Evolutionary conservation across 1,140 invertebrate species (phyloP).

Genomic region (Trinorchestia longiramus): DNA sequence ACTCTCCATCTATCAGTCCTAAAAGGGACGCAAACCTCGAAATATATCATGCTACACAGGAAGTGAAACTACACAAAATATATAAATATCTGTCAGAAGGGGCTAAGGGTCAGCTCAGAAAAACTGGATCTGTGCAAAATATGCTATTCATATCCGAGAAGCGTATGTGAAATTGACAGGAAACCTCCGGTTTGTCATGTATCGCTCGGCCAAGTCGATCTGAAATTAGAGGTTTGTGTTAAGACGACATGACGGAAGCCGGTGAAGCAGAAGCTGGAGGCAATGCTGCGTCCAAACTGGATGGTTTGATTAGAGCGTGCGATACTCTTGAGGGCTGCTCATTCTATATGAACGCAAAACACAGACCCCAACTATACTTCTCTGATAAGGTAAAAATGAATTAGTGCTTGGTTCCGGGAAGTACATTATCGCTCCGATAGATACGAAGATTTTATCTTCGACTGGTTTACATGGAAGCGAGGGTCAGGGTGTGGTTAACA

Average conservation of each 20-base stretch:
- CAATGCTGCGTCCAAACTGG: background rate
- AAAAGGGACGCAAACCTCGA: background rate
- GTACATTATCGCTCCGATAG: conserved; percentile 40
- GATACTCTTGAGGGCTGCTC: background rate
- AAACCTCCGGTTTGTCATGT: background rate
- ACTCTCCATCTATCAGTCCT: background rate
- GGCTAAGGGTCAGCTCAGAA: background rate
- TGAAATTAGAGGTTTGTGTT: background rate
- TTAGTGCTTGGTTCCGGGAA: conserved; percentile 21
- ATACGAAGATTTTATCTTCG: conserved; percentile 46
- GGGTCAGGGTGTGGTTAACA: conserved; percentile 12
- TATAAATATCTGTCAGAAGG: background rate
- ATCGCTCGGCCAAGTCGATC: background rate
- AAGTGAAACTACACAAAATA: background rate
- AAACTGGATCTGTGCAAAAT: background rate
- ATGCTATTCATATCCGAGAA: background rate
- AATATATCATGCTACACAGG: background rate
- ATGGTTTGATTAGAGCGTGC: conserved; percentile 18
- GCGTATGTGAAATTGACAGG: background rate
- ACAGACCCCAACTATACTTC: conserved; percentile 12
- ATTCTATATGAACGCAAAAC: conserved; percentile 4
- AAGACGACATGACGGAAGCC: conserved; percentile 5
- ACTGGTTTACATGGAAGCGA: conserved; percentile 36
- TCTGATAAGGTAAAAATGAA: conserved; percentile 45
- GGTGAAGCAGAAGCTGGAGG: background rate